Evolutionary conservation across 2,113 vertebrate species (phyloP).

Genomic region (Tachuris rubrigastra): DNA sequence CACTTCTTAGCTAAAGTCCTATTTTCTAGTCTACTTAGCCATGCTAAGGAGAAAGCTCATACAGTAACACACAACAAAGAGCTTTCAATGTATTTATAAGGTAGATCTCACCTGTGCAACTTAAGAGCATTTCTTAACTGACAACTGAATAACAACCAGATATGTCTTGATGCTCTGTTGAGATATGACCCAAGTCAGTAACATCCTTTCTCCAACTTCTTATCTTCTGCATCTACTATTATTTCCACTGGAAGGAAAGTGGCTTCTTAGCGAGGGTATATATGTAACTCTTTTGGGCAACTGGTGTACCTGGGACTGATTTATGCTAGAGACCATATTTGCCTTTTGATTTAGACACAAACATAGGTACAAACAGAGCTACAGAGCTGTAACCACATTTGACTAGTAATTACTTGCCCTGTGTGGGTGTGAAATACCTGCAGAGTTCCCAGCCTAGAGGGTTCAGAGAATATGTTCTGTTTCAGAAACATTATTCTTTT

Average conservation of each 20-base stretch:
- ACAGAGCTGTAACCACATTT: not conserved
- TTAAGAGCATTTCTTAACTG: not conserved
- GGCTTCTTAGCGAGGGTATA: not conserved
- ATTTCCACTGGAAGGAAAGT: not conserved
- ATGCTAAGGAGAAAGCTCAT: not conserved
- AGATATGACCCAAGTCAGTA: not conserved
- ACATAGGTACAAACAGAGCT: not conserved
- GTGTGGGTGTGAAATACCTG: not conserved
- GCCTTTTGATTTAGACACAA: not conserved
- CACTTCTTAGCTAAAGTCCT: not conserved
- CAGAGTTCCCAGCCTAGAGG: not conserved
- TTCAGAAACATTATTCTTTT: not conserved
- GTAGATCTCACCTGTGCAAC: not conserved
- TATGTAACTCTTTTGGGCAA: not conserved
- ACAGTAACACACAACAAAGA: not conserved
- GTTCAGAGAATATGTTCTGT: not conserved
- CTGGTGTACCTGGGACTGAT: not conserved
- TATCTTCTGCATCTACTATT: not conserved
- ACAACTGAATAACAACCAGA: not conserved
- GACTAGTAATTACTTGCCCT: not conserved
- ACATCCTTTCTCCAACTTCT: not conserved
- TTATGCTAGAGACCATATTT: not conserved
- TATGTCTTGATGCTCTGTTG: not conserved
- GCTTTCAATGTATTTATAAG: not conserved
- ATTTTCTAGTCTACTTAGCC: not conserved